Evolutionary conservation across 1,140 invertebrate genomes (phyloP).

Genomic region (Drosophila erecta): DNA sequence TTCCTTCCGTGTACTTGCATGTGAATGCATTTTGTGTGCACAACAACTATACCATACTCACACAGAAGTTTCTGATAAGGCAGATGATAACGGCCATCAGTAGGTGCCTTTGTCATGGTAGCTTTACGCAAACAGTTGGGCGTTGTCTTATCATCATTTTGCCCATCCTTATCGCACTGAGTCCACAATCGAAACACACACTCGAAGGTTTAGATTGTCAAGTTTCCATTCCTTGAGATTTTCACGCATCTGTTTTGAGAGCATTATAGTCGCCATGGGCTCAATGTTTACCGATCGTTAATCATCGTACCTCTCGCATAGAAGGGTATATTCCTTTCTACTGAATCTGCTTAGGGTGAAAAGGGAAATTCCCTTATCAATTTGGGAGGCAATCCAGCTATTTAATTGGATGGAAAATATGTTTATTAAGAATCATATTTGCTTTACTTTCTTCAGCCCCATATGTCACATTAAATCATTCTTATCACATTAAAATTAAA

Average conservation of each 20-base stretch:
- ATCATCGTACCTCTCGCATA: slow-evolving; percentile 4
- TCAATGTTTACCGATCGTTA: slow-evolving; percentile 4
- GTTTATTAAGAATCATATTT: neutral
- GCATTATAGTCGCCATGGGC: slow-evolving; percentile 5
- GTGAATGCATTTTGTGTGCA: slow-evolving; percentile 48
- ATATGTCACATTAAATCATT: neutral
- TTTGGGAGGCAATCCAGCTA: neutral
- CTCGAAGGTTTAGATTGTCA: slow-evolving; percentile 25
- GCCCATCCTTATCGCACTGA: slow-evolving; percentile 45
- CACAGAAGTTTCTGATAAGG: slow-evolving; percentile 51
- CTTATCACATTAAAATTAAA: slow-evolving; percentile 3
- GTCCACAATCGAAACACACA: slow-evolving; percentile 7
- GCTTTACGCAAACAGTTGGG: slow-evolving; percentile 27
- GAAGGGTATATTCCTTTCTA: slow-evolving; percentile 3
- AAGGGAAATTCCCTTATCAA: neutral
- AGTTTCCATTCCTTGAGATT: slow-evolving; percentile 23
- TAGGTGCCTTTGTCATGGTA: slow-evolving; percentile 18
- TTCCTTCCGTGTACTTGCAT: neutral
- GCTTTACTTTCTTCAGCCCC: neutral
- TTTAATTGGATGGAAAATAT: neutral
- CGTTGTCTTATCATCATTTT: slow-evolving; percentile 38
- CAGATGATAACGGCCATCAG: slow-evolving; percentile 33
- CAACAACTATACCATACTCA: slow-evolving; percentile 51
- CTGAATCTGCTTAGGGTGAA: neutral
- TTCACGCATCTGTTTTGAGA: slow-evolving; percentile 5